A percentile compares a stretch with the other conserved stretches of the same genome.
These are phyloP conservation scores for Propsilocerus akamusi DNA, from an alignment of 1,140 invertebrate genomes.

Conservation along the genomic window DNA sequence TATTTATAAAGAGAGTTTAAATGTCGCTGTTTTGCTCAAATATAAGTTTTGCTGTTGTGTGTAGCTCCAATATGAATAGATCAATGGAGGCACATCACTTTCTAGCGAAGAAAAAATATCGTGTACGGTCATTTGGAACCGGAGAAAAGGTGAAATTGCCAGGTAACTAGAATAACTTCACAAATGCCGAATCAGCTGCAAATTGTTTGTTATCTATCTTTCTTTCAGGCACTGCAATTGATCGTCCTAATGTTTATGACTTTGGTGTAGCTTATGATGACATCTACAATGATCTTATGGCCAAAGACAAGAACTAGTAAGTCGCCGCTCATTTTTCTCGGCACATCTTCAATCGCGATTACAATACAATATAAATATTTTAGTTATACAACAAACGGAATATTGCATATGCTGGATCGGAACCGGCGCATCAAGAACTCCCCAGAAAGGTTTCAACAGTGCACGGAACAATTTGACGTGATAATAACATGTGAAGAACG, in stretches of 20 bases:
- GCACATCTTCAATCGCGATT: constrained; percentile 5
- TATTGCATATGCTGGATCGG: constrained; percentile 95
- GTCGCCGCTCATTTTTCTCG: constrained; percentile 12
- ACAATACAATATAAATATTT: constrained; percentile 9
- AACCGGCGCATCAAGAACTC: constrained; percentile 88
- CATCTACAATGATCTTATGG: constrained; percentile 87
- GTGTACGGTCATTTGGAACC: constrained; percentile 91
- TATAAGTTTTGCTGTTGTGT: constrained; percentile 83
- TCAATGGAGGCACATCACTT: constrained; percentile 99
- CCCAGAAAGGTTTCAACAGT: constrained; percentile 88
- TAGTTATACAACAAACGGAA: constrained; percentile 96
- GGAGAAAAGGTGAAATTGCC: constrained; percentile 96
- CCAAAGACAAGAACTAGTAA: constrained; percentile 79
- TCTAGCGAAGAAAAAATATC: constrained; percentile 90
- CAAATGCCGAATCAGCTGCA: no score
- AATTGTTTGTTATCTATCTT: no score
- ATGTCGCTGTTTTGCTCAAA: no score
- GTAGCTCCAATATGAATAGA: constrained; percentile 98
- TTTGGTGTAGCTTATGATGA: constrained; percentile 93
- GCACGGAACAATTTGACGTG: constrained; percentile 85
- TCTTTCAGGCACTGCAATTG: constrained; percentile 82
- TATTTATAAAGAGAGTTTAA: no score
- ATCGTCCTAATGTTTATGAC: constrained; percentile 96
- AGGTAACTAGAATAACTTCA: no score
- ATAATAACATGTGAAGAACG: constrained; percentile 96